Conservation (phyloP, 2,113 vertebrate genomes). For the Lamprologus tigripictilis region DNA sequence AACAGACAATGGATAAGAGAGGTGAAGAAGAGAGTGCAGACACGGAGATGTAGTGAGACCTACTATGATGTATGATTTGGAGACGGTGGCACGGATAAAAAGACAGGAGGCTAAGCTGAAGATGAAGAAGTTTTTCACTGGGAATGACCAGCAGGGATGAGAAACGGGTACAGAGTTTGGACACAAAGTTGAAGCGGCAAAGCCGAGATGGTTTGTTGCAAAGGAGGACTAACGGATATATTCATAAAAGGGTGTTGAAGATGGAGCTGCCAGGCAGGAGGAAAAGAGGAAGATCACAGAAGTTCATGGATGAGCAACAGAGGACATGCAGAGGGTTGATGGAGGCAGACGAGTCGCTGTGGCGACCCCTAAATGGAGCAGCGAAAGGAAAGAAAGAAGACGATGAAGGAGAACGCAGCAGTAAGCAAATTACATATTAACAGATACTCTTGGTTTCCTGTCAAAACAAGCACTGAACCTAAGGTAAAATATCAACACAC, state of each 20-base stretch:
- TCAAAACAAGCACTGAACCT: neutral
- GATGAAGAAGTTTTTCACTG: neutral
- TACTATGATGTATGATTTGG: neutral
- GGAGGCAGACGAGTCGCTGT: neutral
- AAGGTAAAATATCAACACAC: slow-evolving; percentile 17
- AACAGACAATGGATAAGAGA: neutral
- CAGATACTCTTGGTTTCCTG: neutral
- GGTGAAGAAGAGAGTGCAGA: neutral
- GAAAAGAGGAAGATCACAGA: neutral
- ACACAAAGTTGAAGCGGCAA: neutral
- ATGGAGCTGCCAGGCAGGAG: neutral
- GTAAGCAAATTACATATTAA: neutral
- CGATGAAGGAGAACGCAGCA: neutral
- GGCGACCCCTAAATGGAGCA: neutral
- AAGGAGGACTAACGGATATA: neutral
- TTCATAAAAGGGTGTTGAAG: neutral
- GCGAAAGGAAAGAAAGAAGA: neutral
- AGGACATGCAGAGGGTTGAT: neutral
- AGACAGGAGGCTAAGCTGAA: neutral
- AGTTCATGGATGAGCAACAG: neutral
- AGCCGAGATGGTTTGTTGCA: neutral
- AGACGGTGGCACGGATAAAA: neutral
- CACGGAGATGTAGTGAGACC: neutral
- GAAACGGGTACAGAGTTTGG: neutral
- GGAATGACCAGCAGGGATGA: neutral